phyloP scores from a whole-genome alignment of 1,140 invertebrate genomes.

The Scaptomyza graminum region DNA sequence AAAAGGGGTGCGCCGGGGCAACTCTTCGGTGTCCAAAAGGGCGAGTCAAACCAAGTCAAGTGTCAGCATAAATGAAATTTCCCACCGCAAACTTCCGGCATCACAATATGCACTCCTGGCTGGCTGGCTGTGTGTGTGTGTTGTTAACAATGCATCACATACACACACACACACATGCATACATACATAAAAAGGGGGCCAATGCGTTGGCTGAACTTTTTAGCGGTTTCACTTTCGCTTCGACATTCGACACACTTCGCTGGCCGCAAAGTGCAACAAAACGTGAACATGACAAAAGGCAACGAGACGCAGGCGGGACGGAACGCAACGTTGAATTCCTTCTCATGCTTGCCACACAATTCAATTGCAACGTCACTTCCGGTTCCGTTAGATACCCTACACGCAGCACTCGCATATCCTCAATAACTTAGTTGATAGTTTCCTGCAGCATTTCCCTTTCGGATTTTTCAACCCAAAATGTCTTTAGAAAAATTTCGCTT shows the following conservation, averaged over 20 bases:
- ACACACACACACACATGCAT: slow-evolving; percentile 39
- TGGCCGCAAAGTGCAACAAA: slow-evolving; percentile 49
- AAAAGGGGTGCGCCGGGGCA: background rate
- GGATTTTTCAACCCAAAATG: background rate
- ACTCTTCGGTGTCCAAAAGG: background rate
- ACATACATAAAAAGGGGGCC: slow-evolving; percentile 37
- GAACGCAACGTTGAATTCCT: slow-evolving; percentile 37
- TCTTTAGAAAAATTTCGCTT: background rate
- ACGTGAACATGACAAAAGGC: slow-evolving; percentile 31
- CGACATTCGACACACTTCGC: slow-evolving; percentile 44
- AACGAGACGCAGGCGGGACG: slow-evolving; percentile 11
- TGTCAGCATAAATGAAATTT: slow-evolving; percentile 83
- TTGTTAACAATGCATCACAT: slow-evolving; percentile 66
- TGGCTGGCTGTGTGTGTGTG: no score
- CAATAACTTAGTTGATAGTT: background rate
- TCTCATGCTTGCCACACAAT: slow-evolving; percentile 50
- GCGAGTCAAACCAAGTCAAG: slow-evolving; percentile 65
- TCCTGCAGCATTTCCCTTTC: background rate
- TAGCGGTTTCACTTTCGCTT: slow-evolving; percentile 65
- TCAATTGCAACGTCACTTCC: slow-evolving; percentile 75
- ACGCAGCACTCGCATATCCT: background rate
- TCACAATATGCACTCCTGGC: slow-evolving; percentile 32
- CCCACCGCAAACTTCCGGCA: slow-evolving; percentile 77
- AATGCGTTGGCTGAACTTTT: slow-evolving; percentile 58
- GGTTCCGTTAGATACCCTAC: slow-evolving; percentile 41